phyloP scores from a whole-genome alignment of 2,113 vertebrate species.

The Cariama cristata region DNA sequence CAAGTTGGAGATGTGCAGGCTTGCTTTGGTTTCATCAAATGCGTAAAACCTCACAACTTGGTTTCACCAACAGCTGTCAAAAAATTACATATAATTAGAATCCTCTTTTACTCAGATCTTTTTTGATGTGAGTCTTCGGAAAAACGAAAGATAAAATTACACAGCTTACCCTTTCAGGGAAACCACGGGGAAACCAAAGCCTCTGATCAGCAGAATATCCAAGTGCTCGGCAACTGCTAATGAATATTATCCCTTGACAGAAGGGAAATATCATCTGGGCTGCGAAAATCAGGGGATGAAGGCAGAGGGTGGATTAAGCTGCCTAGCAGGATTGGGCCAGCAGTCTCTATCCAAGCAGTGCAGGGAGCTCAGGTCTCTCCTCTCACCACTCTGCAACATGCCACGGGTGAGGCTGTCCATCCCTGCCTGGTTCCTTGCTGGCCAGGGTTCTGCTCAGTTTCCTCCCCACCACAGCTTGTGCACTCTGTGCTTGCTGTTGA shows the following conservation, averaged over 20 bases:
- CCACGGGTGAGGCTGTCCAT: rapidly evolving
- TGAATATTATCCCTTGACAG: not conserved
- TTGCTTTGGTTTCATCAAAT: not conserved
- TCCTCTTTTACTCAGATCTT: not conserved
- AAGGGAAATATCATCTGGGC: not conserved
- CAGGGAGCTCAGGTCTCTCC: not conserved
- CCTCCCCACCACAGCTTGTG: not conserved
- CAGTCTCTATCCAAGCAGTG: rapidly evolving
- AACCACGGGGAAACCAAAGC: not conserved
- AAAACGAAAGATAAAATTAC: not conserved
- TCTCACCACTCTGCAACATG: not conserved
- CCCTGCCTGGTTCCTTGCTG: not conserved
- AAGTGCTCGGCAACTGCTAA: rapidly evolving
- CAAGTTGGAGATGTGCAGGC: not conserved
- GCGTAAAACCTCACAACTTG: not conserved
- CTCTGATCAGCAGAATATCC: not conserved
- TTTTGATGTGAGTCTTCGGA: not conserved
- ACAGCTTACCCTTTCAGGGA: not conserved
- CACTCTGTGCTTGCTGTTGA: not conserved
- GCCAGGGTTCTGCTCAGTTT: not conserved
- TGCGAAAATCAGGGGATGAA: not conserved
- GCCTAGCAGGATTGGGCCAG: not conserved
- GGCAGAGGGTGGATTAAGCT: not conserved
- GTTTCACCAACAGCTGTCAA: not conserved
- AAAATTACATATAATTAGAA: not conserved